phyloP scores from a whole-genome alignment of 2,888 invertebrate genomes.

The Mesorhabditis sp. region DNA sequence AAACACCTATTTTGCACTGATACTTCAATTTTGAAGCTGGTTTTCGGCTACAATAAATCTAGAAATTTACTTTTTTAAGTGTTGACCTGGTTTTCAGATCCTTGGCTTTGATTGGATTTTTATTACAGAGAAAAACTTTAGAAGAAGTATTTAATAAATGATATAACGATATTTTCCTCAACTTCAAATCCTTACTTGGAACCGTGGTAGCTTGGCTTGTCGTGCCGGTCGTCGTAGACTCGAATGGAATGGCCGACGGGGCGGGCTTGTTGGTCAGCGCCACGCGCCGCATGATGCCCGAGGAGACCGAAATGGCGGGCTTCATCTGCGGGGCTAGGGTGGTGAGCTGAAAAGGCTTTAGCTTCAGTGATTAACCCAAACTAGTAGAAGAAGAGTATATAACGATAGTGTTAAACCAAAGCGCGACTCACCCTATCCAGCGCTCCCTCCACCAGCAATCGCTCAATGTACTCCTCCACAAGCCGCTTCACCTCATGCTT shows the following conservation, averaged over 20 bases:
- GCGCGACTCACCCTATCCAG: constrained; percentile 9
- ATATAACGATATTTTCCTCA: too few species aligned
- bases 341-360: too few species aligned
- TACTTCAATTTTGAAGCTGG: not conserved
- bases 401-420: too few species aligned
- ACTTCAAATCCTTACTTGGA: too few species aligned
- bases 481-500: constrained; percentile 36
- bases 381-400: too few species aligned
- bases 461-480: constrained; percentile 34
- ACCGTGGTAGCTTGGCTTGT: too few species aligned
- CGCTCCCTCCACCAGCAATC: constrained; percentile 24
- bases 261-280: not conserved
- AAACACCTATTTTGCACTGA: not conserved
- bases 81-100: too few species aligned
- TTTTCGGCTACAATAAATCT: not conserved
- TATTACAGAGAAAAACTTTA: too few species aligned
- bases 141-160: too few species aligned
- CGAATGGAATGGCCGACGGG: not conserved
- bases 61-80: not conserved
- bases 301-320: not conserved
- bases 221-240: not conserved
- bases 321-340: not conserved
- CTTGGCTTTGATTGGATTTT: too few species aligned
- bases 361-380: too few species aligned
- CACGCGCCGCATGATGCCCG: not conserved